Evolutionary conservation across 1,140 invertebrate species (phyloP), one percentile per base, ranked within the genome.

Genomic region (Doryteuthis pealeii): DNA sequence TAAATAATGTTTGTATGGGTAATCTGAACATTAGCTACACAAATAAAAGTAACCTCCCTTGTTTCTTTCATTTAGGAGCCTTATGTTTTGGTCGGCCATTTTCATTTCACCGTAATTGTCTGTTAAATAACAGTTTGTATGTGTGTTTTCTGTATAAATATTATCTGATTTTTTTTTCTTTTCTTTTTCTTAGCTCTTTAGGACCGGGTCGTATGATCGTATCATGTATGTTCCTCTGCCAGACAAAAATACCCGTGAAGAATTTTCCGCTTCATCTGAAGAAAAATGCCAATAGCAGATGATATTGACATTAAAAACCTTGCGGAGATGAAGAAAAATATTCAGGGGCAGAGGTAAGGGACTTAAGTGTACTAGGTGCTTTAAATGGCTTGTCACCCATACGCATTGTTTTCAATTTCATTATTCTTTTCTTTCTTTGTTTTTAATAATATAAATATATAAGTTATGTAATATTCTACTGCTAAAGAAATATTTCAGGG

Each of bases 191-290:
- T 86, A 91, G 96, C 96, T 1, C 88, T 14, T 84, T 97, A 30
- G 89, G 96, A 77, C 95, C 95, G 15, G 96, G 95, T 18, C 89
- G 96, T 79, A 89, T n/a, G 95, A 96, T 88, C 89, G 93, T 74
- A 91, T 96, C 54, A 91, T 97, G 75, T 96, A 97, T 86, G 95
- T 98, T 14, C 92, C 94, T 8, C 85, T 98, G 73, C 96, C 96
- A 0, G 91, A 96, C 85, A 75, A 79, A 0, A 85, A 90, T 28
- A 95, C 95, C 0, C 78, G 89, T 40, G 65, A 79, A 74, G 92
- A 94, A 96, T 98, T 77, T 87, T 95, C 1, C 81, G 90, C 74
- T 87, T 92, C 31, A 88, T 91, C 45, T 84, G 91, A 2, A 82
- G 84, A 40, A 91, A 90, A 76, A 93, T 92, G 90, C 91, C 91